Evolutionary conservation across 1,140 invertebrate genomes (phyloP).

Genomic region (Ceratoteleas bidentatus): DNA sequence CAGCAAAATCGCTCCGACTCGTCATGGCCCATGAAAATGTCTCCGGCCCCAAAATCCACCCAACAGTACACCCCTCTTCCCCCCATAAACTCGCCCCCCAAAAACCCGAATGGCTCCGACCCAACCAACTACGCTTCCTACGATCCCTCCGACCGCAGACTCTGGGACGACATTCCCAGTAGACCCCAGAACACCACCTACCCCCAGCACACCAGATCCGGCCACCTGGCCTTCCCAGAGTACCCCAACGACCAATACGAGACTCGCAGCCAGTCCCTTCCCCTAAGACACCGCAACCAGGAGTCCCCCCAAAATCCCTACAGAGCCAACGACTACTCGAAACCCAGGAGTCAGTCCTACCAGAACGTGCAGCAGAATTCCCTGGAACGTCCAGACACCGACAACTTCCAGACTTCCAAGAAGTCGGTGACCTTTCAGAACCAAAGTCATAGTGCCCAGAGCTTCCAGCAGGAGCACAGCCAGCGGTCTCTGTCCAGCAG

Average conservation of each 20-base stretch:
- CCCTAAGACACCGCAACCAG: neutral
- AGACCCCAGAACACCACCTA: neutral
- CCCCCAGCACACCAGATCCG: neutral
- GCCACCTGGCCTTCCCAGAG: conserved; percentile 4
- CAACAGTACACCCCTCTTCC: too few species aligned
- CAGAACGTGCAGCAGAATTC: too few species aligned
- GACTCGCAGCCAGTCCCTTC: conserved; percentile 6
- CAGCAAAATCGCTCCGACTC: too few species aligned
- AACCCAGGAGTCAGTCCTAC: neutral
- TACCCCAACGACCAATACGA: conserved; percentile 10
- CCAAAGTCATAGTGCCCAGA: neutral
- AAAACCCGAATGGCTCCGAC: too few species aligned
- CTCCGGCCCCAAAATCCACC: too few species aligned
- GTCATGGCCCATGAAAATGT: too few species aligned
- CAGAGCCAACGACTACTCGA: neutral
- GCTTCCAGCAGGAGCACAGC: neutral
- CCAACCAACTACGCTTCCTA: too few species aligned
- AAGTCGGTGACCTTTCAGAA: neutral
- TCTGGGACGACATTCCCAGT: neutral
- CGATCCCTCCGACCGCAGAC: neutral
- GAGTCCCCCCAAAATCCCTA: neutral
- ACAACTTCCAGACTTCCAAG: neutral
- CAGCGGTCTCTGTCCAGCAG: neutral
- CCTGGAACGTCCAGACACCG: neutral
- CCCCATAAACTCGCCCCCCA: too few species aligned